phyloP scores from a whole-genome alignment of 2,113 vertebrate species.

The Bufo bufo region DNA sequence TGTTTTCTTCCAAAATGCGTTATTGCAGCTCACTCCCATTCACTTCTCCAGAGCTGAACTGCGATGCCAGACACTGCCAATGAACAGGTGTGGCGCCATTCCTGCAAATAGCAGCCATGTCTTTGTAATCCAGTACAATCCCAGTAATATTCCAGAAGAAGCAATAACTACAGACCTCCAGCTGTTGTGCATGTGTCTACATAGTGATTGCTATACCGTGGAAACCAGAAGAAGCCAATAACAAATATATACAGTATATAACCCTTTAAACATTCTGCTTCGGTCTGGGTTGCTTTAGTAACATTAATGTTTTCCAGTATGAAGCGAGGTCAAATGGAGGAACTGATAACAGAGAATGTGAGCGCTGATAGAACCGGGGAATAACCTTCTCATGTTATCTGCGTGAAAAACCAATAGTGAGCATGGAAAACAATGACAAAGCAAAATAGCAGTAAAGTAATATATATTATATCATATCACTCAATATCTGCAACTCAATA shows the following conservation, averaged over 20 bases:
- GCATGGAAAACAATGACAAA: neutral
- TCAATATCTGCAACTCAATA: neutral
- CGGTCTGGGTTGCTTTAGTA: conserved; percentile 11
- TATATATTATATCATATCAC: neutral
- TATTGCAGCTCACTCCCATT: too few relatives aligned
- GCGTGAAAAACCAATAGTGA: neutral
- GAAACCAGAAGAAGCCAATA: too few relatives aligned
- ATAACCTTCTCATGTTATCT: neutral
- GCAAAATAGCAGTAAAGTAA: neutral
- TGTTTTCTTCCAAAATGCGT: too few relatives aligned
- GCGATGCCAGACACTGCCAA: too few relatives aligned
- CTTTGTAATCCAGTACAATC: too few relatives aligned
- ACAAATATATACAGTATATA: neutral
- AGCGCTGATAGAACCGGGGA: neutral
- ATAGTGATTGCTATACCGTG: too few relatives aligned
- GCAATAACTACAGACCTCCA: too few relatives aligned
- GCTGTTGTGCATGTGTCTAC: too few relatives aligned
- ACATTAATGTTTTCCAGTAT: conserved; percentile 13
- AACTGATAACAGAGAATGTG: neutral
- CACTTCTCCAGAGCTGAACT: too few relatives aligned
- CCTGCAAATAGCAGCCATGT: too few relatives aligned
- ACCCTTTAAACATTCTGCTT: neutral
- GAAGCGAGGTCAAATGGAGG: neutral
- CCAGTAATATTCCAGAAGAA: too few relatives aligned
- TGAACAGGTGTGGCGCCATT: too few relatives aligned